Conservation (phyloP, 2,113 vertebrate species). For the Tachysurus fulvidraco region DNA sequence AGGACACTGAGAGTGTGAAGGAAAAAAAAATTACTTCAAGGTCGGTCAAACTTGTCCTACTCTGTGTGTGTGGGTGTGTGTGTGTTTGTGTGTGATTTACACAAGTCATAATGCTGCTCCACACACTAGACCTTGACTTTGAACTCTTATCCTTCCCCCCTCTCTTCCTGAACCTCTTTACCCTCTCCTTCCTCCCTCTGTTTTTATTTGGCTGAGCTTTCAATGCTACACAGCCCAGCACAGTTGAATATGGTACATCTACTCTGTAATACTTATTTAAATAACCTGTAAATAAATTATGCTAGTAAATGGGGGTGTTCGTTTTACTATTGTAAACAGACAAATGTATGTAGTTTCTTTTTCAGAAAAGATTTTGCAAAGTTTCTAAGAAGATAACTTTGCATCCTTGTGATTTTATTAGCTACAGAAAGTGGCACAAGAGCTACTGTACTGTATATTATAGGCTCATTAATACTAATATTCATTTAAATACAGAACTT, state of each 20-base stretch:
- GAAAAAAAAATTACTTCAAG: constrained; percentile 25
- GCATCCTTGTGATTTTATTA: background rate
- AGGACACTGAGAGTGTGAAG: background rate
- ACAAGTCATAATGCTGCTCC: constrained; percentile 15
- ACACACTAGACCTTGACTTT: constrained; percentile 5
- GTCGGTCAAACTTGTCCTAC: constrained; percentile 12
- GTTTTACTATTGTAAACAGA: background rate
- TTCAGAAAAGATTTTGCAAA: background rate
- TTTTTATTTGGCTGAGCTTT: background rate
- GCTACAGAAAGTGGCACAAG: background rate
- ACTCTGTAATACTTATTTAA: background rate
- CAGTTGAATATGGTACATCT: background rate
- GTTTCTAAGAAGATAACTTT: background rate
- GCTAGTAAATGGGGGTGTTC: background rate
- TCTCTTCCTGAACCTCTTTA: constrained; percentile 6
- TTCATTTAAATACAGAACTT: background rate
- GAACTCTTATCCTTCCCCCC: background rate
- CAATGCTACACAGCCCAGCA: background rate
- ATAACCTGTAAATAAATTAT: background rate
- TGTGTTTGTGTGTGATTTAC: constrained; percentile 23
- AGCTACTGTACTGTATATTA: background rate
- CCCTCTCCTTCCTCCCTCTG: background rate
- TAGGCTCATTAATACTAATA: background rate
- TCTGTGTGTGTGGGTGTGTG: constrained; percentile 21
- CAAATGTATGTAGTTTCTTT: background rate